Percentiles rank a stretch among this genome's conserved stretches.
Evolutionary conservation across 2,113 vertebrate species (phyloP).

Genomic region (Zootoca vivipara): DNA sequence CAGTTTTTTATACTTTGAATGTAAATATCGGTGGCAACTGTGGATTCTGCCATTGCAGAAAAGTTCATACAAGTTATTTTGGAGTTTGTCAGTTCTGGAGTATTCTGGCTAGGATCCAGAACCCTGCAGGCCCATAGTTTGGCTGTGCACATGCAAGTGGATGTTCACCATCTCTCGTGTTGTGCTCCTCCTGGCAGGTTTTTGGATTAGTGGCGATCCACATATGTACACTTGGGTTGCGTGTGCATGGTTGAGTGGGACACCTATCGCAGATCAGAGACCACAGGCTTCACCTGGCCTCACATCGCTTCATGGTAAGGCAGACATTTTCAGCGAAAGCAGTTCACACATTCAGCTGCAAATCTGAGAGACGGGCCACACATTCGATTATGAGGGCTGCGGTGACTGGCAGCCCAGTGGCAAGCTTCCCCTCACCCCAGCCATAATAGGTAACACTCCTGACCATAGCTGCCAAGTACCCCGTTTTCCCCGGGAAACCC

Average conservation of each 20-base stretch:
- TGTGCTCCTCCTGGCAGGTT: background rate
- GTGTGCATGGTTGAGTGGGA: background rate
- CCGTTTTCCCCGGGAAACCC: too few species aligned
- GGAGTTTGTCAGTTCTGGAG: background rate
- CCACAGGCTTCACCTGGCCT: background rate
- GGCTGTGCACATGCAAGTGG: background rate
- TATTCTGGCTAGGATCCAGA: slow-evolving; percentile 1
- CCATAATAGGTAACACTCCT: background rate
- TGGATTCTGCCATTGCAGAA: background rate
- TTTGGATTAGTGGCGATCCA: background rate
- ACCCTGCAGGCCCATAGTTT: background rate
- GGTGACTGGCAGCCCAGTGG: background rate
- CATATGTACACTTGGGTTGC: background rate
- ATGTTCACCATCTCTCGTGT: background rate
- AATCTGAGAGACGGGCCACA: background rate
- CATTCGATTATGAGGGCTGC: background rate
- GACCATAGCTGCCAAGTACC: too few species aligned
- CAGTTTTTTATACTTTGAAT: slow-evolving; percentile 77
- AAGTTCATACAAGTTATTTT: background rate
- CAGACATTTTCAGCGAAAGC: background rate
- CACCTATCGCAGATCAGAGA: background rate
- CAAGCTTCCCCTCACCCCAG: background rate
- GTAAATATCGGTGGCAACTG: slow-evolving; percentile 46
- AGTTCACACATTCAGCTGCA: background rate
- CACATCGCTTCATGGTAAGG: background rate